These are phyloP conservation scores for Pedicia rivosa DNA, from an alignment of 2,888 invertebrate genomes.

Conservation along the genomic window DNA sequence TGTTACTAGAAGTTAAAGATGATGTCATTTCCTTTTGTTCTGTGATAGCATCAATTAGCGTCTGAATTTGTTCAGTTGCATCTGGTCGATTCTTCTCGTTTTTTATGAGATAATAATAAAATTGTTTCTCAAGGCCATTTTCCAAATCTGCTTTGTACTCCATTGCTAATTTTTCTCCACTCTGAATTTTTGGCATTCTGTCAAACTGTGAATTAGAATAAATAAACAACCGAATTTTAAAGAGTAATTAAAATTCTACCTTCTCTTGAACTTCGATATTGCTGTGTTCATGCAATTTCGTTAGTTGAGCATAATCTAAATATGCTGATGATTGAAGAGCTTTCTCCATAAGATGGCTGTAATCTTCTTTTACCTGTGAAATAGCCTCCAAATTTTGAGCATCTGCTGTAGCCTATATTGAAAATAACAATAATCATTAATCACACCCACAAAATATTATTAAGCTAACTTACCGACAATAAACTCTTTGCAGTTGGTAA, in stretches of 20 bases:
- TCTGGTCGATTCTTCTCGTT: neutral
- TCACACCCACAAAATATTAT: too few relatives aligned
- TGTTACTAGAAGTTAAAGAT: neutral
- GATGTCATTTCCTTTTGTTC: neutral
- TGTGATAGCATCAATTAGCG: neutral
- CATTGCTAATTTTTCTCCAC: neutral
- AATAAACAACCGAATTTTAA: too few relatives aligned
- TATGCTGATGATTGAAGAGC: too few relatives aligned
- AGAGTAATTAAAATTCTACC: too few relatives aligned
- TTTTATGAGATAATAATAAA: constrained; percentile 1
- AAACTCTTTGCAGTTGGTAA: constrained; percentile 1
- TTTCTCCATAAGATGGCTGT: neutral
- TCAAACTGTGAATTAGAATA: too few relatives aligned
- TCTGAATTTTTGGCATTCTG: constrained; percentile 1
- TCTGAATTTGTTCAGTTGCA: neutral
- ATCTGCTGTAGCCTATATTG: neutral
- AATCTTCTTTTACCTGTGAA: neutral
- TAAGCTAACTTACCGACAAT: too few relatives aligned
- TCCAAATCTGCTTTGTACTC: neutral
- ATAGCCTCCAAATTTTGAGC: constrained; percentile 4
- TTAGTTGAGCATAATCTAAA: too few relatives aligned
- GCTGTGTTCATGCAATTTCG: too few relatives aligned
- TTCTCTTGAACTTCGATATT: too few relatives aligned
- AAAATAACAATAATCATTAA: too few relatives aligned
- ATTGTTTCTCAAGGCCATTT: constrained; percentile 1